Conservation (phyloP, 2,888 invertebrate genomes). For the Creontiades dilutus region DNA sequence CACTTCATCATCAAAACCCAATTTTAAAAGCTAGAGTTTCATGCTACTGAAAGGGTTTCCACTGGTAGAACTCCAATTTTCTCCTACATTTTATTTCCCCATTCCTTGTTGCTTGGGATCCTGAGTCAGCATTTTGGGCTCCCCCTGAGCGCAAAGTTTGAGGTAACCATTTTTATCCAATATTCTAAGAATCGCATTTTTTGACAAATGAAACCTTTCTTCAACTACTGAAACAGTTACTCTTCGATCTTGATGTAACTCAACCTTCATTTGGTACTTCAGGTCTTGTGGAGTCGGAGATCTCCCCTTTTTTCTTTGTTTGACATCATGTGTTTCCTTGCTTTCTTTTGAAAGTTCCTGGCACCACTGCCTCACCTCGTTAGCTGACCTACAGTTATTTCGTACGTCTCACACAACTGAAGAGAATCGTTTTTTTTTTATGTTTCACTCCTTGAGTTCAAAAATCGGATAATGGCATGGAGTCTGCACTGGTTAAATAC, state of each 20-base stretch:
- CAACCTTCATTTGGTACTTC: neutral
- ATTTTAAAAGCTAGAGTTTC: too few species aligned
- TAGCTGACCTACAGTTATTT: neutral
- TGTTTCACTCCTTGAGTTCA: neutral
- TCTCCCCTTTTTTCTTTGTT: neutral
- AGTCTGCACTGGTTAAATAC: too few species aligned
- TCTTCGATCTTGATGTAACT: neutral
- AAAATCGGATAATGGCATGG: too few species aligned
- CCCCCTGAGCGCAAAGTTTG: neutral
- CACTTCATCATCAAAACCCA: too few species aligned
- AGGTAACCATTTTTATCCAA: neutral
- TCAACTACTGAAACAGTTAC: neutral
- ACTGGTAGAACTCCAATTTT: too few species aligned
- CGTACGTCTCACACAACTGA: neutral
- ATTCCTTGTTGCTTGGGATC: neutral
- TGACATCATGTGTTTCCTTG: neutral
- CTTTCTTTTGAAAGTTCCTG: neutral
- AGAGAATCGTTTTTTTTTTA: neutral
- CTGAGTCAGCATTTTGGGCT: neutral
- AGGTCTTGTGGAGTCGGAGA: neutral
- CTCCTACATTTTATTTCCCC: too few species aligned
- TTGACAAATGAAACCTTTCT: neutral
- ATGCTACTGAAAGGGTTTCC: too few species aligned
- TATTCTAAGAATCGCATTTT: neutral
- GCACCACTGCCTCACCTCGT: slow-evolving; percentile 13